Base-by-base conservation (phyloP, 1,140 invertebrate genomes). In the Drosophila dunni region DNA sequence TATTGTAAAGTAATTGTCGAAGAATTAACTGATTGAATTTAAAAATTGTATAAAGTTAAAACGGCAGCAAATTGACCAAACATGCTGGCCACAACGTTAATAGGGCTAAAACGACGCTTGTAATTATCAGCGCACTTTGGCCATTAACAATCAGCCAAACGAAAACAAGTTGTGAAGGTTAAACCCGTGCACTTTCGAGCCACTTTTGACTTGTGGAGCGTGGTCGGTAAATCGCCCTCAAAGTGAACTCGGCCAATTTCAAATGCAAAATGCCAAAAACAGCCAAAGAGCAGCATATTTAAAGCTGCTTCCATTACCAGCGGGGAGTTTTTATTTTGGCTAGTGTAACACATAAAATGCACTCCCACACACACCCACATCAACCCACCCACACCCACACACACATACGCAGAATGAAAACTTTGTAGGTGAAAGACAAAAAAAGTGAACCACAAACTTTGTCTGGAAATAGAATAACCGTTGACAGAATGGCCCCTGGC, bases 171-270 rank as follows among this genome's bases (percentile, higher is more conserved):
- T 50, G 67, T 56, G 54, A 75, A 71, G 76, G 67, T 62, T 75
- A 66, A 67, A 57, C 51, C 51, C 40, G 15, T 71, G 67, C 74
- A 76, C 76, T 78, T 65, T 78, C 45, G 11, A 17, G 8, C 17
- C 68, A 76, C 76, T 79, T 76, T 76, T 61, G 24, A 61, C 73
- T 61, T 64, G 64, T 69, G 61, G 71, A 53, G 29, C 44, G 34
- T 13, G 53, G 56, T 50, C 33, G 13, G 36, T 11, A 56, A n/a
- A 36, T 29, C 33, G 33, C 34, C 29, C 42, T 3, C 29, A 24
- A n/a, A 7, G 46, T 33, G 15, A 46, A 15, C 51, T 42, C n/a
- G n/a, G 11, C 7, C 9, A 33, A 13, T 67, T 68, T 48, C 54
- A 34, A 44, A 61, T 63, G 67, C 38, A 69, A 63, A 54, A 54